Evolutionary conservation across 1,140 invertebrate species (phyloP), one percentile per base, ranked within the genome.

Genomic region (Oreohelix idahoensis): DNA sequence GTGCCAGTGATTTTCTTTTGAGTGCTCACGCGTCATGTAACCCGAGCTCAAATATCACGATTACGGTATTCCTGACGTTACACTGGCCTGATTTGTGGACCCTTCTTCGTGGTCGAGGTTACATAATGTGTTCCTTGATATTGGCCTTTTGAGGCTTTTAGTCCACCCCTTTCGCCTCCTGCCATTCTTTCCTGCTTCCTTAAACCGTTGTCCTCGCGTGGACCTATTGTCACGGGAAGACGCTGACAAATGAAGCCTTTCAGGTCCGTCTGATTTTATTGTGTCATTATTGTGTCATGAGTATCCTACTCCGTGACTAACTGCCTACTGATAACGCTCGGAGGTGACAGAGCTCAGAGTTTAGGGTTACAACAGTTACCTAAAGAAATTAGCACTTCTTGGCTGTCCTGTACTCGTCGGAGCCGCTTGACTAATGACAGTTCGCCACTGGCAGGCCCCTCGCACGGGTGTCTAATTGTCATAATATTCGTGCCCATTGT

Each of bases 261-360:
- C 39, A 32, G 45, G 32, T 36, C 11, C 32, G 4, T 29, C 4
- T 53, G 45, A 66, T 77, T 23, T 51, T 49, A 49, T 53, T 53
- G 75, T 76, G 38, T 76, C 23, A 32, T 42, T 26, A 38, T 38
- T 15, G 71, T 45, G 29, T 42, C 36, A 20, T 38, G 42, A 53
- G 20, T 77, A 36, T 17, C 36, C 38, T 39, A 29, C 75, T 36
- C 77, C 77, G 77, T 79, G 77, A 79, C 77, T 58, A 79, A 79
- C 51, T 39, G 58, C 36, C 36, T 15, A 38, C 15, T 79, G 77
- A 79, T 79, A 13, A 53, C 35, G 58, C 51, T 79, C 5, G 11
- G 36, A 79, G 42, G 51, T 36, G 45, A 58, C 42, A 2, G 42
- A 35, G 32, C 49, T 53, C 11, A 4, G 0, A 42, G 71, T 74